Evolutionary conservation across 2,888 invertebrate genomes (phyloP).

Genomic region (Rhamphomyia laevipes): DNA sequence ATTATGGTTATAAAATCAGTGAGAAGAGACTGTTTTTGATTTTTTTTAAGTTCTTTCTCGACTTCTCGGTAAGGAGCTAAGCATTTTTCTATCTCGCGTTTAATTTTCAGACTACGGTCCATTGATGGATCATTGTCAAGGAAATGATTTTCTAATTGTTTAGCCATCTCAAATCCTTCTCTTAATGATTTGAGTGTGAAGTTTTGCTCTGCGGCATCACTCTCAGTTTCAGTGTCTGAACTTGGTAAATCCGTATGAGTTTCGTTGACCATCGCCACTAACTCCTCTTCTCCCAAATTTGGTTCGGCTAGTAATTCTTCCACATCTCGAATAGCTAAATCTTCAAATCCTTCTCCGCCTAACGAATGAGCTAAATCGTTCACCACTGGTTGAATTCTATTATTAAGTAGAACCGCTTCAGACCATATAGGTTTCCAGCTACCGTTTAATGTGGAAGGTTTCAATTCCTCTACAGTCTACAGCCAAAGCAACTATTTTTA

Average conservation of each 20-base stretch:
- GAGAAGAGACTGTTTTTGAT: not conserved
- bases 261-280: not conserved
- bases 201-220: not conserved
- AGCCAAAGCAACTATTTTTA: constrained; percentile 3
- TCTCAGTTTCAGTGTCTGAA: not conserved
- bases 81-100: not conserved
- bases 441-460: constrained; percentile 2
- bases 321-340: not conserved
- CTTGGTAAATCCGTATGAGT: not conserved
- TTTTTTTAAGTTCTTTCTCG: not conserved
- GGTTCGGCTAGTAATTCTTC: not conserved
- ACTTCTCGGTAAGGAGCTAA: not conserved
- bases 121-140: not conserved
- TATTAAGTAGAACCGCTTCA: constrained; percentile 1
- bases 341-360: not conserved
- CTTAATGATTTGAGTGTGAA: constrained; percentile 1
- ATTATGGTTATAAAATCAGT: constrained; percentile 1
- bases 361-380: not conserved
- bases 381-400: not conserved
- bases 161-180: not conserved
- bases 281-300: not conserved
- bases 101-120: not conserved
- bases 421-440: constrained; percentile 4
- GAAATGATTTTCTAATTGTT: constrained; percentile 1
- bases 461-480: not conserved